A percentile compares a stretch with the other conserved stretches of the same genome.
phyloP scores from a whole-genome alignment of 35 echinoderm and acorn worm species.

The Patiria miniata region DNA sequence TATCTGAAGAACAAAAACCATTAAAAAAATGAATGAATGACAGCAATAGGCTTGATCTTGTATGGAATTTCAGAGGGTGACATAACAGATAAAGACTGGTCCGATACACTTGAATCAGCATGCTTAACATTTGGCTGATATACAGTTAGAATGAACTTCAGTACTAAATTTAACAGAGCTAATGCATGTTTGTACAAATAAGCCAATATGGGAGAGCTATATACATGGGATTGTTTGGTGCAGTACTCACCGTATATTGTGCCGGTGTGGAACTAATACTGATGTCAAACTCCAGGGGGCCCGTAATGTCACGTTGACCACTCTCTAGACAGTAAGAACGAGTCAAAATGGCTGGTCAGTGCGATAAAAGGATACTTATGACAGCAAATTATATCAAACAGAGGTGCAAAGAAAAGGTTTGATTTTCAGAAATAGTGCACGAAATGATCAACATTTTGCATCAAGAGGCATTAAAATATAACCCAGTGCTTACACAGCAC shows the following conservation, averaged over 20 bases:
- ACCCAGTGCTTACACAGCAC: no score
- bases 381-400: no score
- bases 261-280: conserved; percentile 37
- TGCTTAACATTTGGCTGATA: not conserved
- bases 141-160: no score
- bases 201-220: no score
- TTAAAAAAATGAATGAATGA: not conserved
- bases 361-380: no score
- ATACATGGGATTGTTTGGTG: no score
- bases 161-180: no score
- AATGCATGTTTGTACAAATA: no score
- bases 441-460: not conserved
- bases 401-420: not conserved
- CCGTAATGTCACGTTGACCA: not conserved
- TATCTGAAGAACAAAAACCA: conserved; percentile 49
- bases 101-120: not conserved
- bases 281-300: conserved; percentile 32
- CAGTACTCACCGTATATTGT: conserved; percentile 28
- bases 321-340: not conserved
- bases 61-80: not conserved
- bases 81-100: not conserved
- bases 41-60: not conserved
- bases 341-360: no score
- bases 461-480: no score
- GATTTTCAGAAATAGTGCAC: not conserved